Percentiles rank a stretch among this genome's conserved stretches.
These are phyloP conservation scores for Sphyrna mokarran DNA, from an alignment of 2,113 vertebrate species.

Conservation along the genomic window DNA sequence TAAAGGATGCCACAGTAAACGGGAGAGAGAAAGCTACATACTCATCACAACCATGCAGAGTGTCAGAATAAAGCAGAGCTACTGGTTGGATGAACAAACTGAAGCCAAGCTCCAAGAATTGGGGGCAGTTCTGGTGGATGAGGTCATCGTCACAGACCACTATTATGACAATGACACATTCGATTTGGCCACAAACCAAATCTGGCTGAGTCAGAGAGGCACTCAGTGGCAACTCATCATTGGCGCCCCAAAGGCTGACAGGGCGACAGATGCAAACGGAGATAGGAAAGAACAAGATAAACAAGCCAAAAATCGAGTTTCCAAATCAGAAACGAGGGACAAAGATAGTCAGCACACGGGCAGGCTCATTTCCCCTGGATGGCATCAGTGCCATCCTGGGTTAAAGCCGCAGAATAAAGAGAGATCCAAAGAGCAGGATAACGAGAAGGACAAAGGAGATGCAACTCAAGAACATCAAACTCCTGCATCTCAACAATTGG, in stretches of 20 bases:
- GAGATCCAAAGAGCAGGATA: not conserved
- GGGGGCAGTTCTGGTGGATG: constrained; percentile 38
- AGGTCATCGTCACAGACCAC: constrained; percentile 38
- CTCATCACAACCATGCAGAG: not conserved
- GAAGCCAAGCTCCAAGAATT: constrained; percentile 39
- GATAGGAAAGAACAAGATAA: not conserved
- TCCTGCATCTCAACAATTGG: not conserved
- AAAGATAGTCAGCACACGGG: not conserved
- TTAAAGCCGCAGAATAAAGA: not conserved
- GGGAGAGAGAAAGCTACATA: not conserved
- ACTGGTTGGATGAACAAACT: constrained; percentile 40
- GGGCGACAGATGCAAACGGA: not conserved
- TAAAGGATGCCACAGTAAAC: not conserved
- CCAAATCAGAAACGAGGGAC: not conserved
- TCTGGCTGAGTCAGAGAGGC: constrained; percentile 45
- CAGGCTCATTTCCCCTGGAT: not conserved
- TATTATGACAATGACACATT: constrained; percentile 47
- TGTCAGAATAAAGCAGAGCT: constrained; percentile 43
- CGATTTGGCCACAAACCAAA: constrained; percentile 42
- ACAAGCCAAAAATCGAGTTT: not conserved
- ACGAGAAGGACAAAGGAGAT: not conserved
- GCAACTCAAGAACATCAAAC: not conserved
- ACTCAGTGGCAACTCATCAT: constrained; percentile 43
- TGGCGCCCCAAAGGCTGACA: not conserved
- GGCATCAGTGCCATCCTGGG: not conserved